A percentile compares a stretch with the other conserved stretches of the same genome.
phyloP scores from a whole-genome alignment of 2,888 invertebrate species.

The Drosophila falleni region DNA sequence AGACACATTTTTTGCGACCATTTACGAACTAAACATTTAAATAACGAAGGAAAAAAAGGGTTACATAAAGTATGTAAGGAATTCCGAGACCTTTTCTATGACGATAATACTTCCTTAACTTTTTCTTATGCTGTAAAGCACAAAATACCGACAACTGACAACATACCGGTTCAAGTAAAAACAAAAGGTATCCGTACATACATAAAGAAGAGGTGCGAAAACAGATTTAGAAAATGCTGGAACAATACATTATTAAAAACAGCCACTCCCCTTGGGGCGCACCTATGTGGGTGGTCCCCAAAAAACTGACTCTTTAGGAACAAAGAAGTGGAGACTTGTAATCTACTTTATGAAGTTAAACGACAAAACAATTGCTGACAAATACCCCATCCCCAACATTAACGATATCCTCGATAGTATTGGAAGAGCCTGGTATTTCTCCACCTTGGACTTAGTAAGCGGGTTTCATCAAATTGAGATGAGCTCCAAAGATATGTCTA shows the following conservation, averaged over 20 bases:
- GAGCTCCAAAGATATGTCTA: not conserved
- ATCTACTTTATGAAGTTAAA: not conserved
- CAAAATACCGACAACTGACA: not conserved
- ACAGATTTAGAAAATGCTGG: not conserved
- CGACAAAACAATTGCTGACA: not conserved
- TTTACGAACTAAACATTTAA: not conserved
- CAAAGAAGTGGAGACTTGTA: not conserved
- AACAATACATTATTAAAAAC: not conserved
- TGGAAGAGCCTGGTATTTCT: not conserved
- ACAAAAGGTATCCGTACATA: not conserved
- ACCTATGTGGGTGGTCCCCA: not conserved
- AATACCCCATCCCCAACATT: not conserved
- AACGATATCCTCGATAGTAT: not conserved
- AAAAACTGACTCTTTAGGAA: not conserved
- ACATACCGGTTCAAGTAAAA: not conserved
- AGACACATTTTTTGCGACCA: not conserved
- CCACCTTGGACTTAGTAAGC: not conserved
- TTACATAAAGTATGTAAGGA: conserved; percentile 5
- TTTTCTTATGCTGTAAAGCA: not conserved
- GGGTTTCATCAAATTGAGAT: not conserved
- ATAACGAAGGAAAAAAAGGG: not conserved
- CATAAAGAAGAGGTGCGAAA: not conserved
- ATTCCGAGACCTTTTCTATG: conserved; percentile 9
- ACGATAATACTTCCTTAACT: conserved; percentile 4
- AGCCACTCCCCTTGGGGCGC: not conserved